Evolutionary conservation across 2,888 invertebrate species (phyloP), one percentile per base, ranked within the genome.

Genomic region (Erebia palarica): DNA sequence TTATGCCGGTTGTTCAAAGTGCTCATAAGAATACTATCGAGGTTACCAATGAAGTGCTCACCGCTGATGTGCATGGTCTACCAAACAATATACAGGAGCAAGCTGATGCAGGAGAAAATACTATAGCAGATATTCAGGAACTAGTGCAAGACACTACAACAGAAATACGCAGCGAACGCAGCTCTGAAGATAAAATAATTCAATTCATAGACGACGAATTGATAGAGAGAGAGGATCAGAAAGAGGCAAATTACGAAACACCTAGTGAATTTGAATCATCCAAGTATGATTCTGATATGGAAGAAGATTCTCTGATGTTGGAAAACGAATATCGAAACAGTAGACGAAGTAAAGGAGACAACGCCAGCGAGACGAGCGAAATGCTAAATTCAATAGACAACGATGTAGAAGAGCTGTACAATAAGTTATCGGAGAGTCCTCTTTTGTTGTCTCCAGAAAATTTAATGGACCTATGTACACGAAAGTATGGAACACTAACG

Each of bases 241-340:
- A 77, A 21, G 80, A 83, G 27, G 71, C 65, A 7, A 72, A 73
- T 49, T 81, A 80, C 72, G 83, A 80, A 57, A 79, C 78, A 63
- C 86, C 44, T 7, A 63, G 82, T 73, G 82, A 82, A 27, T 82
- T 79, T 63, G 84, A 83, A 11, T 81, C 83, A 9, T 75, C 76
- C 3, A 78, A 77, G 69, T 78, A 70, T 55, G 78, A 79, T 72
- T 82, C 86, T 3, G 88, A 91, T 71, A 80, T 91, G 1, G 92
- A 91, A 68, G 87, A 86, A 73, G 92, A 92, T 75, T 92, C 92
- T 1, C 80, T 92, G n/a, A 84, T 84, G 60, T 11, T 63, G 76
- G 85, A 84, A 76, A 75, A 75, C 44, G 72, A 76, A 16, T 70
- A 73, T 61, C 53, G 36, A 11, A 69, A 72, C 68, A 73, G 51